Conservation (phyloP, 2,888 invertebrate species). For the Ceriagrion tenellum region DNA sequence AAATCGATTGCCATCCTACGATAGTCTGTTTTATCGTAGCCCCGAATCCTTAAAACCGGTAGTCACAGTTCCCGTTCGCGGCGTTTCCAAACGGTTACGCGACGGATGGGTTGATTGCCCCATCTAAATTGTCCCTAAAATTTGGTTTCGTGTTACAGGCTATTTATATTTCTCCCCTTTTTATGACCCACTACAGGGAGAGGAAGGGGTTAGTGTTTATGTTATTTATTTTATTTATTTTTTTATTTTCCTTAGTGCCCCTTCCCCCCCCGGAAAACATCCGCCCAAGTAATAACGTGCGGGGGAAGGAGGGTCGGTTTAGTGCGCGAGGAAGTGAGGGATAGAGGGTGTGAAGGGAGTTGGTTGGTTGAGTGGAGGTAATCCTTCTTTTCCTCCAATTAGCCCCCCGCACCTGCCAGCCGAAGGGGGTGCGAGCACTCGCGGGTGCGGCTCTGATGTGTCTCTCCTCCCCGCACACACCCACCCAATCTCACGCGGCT, state of each 20-base stretch:
- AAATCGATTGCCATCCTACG: not conserved
- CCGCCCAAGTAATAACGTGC: constrained; percentile 9
- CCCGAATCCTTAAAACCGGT: not conserved
- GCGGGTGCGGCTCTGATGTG: not conserved
- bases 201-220: not conserved
- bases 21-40: not conserved
- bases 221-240: not conserved
- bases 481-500: not conserved
- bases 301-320: not conserved
- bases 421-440: not conserved
- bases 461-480: not conserved
- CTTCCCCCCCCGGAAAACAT: not conserved
- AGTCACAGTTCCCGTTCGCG: not conserved
- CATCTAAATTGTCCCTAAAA: not conserved
- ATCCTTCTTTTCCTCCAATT: constrained; percentile 30
- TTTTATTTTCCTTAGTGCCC: constrained; percentile 8
- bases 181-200: not conserved
- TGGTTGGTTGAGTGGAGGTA: not conserved
- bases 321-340: not conserved
- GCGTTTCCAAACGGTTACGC: not conserved
- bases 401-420: constrained; percentile 44
- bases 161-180: not conserved
- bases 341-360: not conserved
- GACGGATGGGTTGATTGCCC: not conserved
- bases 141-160: not conserved